These are phyloP conservation scores for Catharus minimus DNA, from an alignment of 2,113 vertebrate species.

Conservation along the genomic window DNA sequence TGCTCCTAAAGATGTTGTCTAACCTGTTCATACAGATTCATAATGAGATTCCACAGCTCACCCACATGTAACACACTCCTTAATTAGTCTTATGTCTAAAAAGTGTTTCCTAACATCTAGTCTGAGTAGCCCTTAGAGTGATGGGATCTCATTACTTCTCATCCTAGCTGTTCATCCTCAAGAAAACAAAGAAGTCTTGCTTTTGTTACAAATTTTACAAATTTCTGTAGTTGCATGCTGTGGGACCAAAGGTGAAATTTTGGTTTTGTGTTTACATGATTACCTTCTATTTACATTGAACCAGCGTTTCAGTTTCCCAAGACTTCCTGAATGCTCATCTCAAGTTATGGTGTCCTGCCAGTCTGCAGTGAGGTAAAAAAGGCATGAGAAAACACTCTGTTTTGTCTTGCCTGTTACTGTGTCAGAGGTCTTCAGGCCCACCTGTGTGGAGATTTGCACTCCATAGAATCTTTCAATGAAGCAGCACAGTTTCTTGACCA, in stretches of 20 bases:
- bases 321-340: background rate
- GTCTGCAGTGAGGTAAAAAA: background rate
- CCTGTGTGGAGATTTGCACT: background rate
- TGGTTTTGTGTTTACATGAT: background rate
- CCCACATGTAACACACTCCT: background rate
- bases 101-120: background rate
- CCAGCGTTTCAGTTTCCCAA: background rate
- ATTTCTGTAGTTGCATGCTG: background rate
- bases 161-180: background rate
- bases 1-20: background rate
- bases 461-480: background rate
- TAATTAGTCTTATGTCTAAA: background rate
- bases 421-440: background rate
- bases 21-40: background rate
- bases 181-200: background rate
- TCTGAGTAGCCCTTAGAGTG: background rate
- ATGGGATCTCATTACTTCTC: background rate
- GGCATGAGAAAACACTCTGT: background rate
- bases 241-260: background rate
- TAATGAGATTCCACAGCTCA: background rate
- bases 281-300: background rate
- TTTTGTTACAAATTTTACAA: background rate
- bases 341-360: background rate
- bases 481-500: background rate
- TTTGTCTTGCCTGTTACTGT: background rate